Percentiles rank a stretch among this genome's conserved stretches.
phyloP scores from a whole-genome alignment of 2,797 vertebrate genomes.

The Crenuchus spilurus region DNA sequence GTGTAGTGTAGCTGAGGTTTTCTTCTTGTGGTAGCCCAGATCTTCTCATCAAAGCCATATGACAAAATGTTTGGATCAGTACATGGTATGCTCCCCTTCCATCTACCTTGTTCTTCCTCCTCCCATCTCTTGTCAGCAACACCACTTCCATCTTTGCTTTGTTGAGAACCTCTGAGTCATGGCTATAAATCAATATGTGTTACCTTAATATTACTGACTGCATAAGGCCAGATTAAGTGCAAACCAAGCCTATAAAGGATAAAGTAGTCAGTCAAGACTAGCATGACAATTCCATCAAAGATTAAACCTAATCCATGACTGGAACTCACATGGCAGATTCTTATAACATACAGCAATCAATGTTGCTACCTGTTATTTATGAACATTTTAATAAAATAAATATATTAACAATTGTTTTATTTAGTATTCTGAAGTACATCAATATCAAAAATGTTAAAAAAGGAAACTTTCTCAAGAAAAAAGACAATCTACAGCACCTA shows the following conservation, averaged over 20 bases:
- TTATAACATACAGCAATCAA: not conserved
- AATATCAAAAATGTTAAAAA: too few relatives aligned
- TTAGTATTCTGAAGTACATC: too few relatives aligned
- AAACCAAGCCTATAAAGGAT: not conserved
- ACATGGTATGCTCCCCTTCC: not conserved
- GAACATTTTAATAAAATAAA: too few relatives aligned
- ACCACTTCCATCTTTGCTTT: not conserved
- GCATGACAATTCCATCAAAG: not conserved
- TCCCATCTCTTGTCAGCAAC: not conserved
- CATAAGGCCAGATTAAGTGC: not conserved
- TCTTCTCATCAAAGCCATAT: not conserved
- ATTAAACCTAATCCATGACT: not conserved
- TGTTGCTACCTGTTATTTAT: too few relatives aligned
- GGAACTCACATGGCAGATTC: not conserved
- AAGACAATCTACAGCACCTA: too few relatives aligned
- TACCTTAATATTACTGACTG: not conserved
- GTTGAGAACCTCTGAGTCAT: not conserved
- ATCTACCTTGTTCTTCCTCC: not conserved
- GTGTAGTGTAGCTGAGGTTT: conserved; percentile 19
- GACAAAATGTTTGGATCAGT: conserved; percentile 21
- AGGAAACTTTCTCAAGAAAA: too few relatives aligned
- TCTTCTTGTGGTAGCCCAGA: conserved; percentile 8
- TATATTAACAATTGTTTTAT: too few relatives aligned
- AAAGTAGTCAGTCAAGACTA: not conserved
- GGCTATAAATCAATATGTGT: not conserved